Percentiles rank a stretch among this genome's conserved stretches.
phyloP scores from a whole-genome alignment of 2,888 invertebrate genomes.

The Abrostola tripartita region DNA sequence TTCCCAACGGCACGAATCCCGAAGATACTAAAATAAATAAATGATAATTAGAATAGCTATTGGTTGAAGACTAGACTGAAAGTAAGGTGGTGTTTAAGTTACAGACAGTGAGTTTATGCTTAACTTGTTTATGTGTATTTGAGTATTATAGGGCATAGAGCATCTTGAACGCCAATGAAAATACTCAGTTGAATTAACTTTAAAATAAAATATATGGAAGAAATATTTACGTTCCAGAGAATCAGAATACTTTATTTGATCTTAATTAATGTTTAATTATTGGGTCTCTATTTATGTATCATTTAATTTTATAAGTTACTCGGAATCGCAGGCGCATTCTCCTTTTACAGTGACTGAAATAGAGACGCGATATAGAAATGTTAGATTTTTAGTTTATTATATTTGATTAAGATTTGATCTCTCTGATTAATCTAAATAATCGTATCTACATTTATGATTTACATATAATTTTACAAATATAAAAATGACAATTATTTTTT shows the following conservation, averaged over 20 bases:
- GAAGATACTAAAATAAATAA: conserved; percentile 42
- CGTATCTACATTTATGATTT: neutral
- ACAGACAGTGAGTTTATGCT: conserved; percentile 5
- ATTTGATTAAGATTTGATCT: conserved; percentile 16
- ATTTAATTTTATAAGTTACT: conserved; percentile 11
- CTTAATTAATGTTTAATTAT: conserved; percentile 6
- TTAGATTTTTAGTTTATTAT: conserved; percentile 5
- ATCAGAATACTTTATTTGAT: conserved; percentile 3
- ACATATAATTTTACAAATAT: neutral
- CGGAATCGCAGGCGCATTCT: conserved; percentile 58
- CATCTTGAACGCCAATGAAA: neutral
- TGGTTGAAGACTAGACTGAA: conserved; percentile 18
- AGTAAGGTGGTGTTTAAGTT: conserved; percentile 3
- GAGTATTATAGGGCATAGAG: conserved; percentile 3
- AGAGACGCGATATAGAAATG: conserved; percentile 3
- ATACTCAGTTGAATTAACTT: conserved; percentile 8
- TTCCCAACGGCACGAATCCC: conserved; percentile 58
- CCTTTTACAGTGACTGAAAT: conserved; percentile 6
- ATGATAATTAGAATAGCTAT: conserved; percentile 8
- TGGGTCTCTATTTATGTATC: conserved; percentile 12
- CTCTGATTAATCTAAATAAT: conserved; percentile 1
- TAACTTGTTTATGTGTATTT: conserved; percentile 1
- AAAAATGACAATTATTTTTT: neutral
- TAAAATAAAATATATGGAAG: neutral
- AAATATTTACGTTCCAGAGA: conserved; percentile 3